Evolutionary conservation across 2,888 invertebrate genomes (phyloP).

Genomic region (Tridacna crocea): DNA sequence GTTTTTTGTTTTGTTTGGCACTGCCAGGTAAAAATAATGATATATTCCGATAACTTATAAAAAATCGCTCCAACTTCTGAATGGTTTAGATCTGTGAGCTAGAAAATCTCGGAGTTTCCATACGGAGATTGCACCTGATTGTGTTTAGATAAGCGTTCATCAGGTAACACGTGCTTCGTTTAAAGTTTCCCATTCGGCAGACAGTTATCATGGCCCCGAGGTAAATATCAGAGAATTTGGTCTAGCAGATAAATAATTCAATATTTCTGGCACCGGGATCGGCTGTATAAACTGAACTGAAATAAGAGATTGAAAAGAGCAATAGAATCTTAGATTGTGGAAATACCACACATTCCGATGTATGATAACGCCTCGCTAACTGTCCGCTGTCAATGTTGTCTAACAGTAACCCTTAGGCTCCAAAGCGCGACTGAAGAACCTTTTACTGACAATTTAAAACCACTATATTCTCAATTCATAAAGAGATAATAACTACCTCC

Average conservation of each 20-base stretch:
- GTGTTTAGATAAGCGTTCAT: conserved; percentile 17
- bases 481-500: too few relatives aligned
- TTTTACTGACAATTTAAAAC: too few relatives aligned
- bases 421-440: too few relatives aligned
- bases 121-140: conserved; percentile 18
- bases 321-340: not conserved
- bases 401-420: too few relatives aligned
- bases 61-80: not conserved
- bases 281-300: conserved; percentile 13
- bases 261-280: conserved; percentile 13
- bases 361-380: not conserved
- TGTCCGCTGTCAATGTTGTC: conserved; percentile 7
- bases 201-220: conserved; percentile 1
- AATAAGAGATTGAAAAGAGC: conserved; percentile 6
- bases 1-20: conserved; percentile 2
- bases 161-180: conserved; percentile 9
- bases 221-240: conserved; percentile 12
- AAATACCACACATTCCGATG: conserved; percentile 3
- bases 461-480: too few relatives aligned
- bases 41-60: conserved; percentile 3
- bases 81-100: not conserved
- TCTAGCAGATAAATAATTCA: conserved; percentile 11
- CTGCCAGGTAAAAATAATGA: not conserved
- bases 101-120: not conserved
- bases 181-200: not conserved